Conservation (phyloP, 2,888 invertebrate species). For the Aporophyla nigra region DNA sequence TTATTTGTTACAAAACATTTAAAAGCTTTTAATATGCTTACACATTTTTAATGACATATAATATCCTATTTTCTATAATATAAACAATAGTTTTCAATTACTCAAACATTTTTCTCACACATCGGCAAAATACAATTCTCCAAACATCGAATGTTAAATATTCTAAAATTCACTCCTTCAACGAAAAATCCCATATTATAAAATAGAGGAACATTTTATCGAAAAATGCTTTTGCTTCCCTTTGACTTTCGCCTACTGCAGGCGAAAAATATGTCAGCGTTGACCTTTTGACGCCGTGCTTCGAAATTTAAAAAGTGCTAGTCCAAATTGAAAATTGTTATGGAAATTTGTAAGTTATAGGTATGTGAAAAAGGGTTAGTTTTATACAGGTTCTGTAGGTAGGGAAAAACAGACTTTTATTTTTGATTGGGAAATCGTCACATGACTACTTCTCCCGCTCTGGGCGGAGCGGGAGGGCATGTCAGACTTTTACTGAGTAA, state of each 20-base stretch:
- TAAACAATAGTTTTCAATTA: no score
- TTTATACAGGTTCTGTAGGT: not conserved
- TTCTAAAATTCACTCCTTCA: slow-evolving; percentile 17
- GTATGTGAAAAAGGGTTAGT: not conserved
- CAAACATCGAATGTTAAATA: slow-evolving; percentile 16
- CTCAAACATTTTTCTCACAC: no score
- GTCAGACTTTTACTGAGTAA: no score
- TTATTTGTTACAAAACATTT: no score
- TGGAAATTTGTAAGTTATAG: no score
- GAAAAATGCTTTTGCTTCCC: slow-evolving; percentile 1
- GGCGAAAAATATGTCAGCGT: slow-evolving; percentile 15
- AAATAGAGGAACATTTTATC: slow-evolving; percentile 1
- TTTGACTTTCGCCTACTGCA: slow-evolving; percentile 30
- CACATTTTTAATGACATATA: no score
- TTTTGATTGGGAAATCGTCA: no score
- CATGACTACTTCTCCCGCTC: no score
- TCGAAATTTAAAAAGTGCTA: slow-evolving; percentile 2
- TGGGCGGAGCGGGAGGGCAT: no score
- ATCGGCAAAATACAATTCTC: slow-evolving; percentile 18
- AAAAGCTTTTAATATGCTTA: no score
- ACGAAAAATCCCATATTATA: slow-evolving; percentile 23
- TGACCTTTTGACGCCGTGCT: not conserved
- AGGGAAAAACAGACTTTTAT: no score
- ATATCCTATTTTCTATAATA: no score
- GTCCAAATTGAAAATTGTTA: not conserved